Evolutionary conservation across 2,113 vertebrate species (phyloP), one percentile per base, ranked within the genome.

Genomic region (Gadus macrocephalus): DNA sequence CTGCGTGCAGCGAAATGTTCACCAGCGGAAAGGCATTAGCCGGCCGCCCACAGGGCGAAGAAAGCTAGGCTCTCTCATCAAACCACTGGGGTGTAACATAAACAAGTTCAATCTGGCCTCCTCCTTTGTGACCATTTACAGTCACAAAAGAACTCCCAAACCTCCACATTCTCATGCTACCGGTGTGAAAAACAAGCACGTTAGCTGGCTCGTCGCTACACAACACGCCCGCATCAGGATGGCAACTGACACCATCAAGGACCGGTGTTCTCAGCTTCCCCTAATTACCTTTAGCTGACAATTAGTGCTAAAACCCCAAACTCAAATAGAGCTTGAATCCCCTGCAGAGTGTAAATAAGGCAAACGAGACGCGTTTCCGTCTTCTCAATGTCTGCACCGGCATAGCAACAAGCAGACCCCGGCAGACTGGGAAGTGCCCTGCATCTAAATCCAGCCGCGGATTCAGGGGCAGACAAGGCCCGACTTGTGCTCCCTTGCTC

Each of bases 121-220:
- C 56, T 53, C 65, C 74, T 80, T 74, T 60, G 67, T 80, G 85
- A 81, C 81, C 81, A 85, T 86, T 82, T 86, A 84, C 67, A 86
- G 81, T 75, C 71, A 81, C 73, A 82, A 74, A 78, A 80, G 28
- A 74, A 71, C 25, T 55, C 28, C 66, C 15, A 62, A 75, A 73
- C 61, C 61, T 74, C 71, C 58, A 64, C 64, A 73, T 80, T 80
- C 72, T 78, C 69, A 68, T 49, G 12, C 42, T 14, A 49, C 42
- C 42, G 5, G 42, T 49, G 42, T 49, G 42, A 14, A 49, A 49
- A 11, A 49, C 42, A 49, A 12, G 42, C 6, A 49, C 8, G 42
- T 49, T 49, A 9, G 42, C 42, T 49, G 11, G 42, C 42, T 49
- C 8, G 7, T 14, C 42, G 42, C 42, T 49, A 49, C 42, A 49